These are phyloP conservation scores for Subanguina moxae DNA, from an alignment of 1,140 invertebrate genomes.

Conservation along the genomic window DNA sequence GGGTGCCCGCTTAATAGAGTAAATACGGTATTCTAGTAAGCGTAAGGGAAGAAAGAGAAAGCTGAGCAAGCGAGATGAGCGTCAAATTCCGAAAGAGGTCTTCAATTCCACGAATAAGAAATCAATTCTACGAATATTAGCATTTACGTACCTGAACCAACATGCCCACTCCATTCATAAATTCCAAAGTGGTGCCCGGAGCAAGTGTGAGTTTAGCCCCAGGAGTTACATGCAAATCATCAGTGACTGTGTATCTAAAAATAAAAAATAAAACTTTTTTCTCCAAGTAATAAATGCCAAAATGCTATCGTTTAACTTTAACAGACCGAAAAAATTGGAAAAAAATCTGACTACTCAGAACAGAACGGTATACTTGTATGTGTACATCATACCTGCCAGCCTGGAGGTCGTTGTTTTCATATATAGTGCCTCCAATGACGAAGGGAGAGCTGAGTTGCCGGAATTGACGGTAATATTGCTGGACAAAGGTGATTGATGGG, in stretches of 20 bases:
- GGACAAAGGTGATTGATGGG: conserved; percentile 46
- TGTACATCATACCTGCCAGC: conserved; percentile 65
- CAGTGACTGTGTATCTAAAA: conserved; percentile 75
- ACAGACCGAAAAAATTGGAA: no score
- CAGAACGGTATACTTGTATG: conserved; percentile 64
- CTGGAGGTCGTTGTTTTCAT: conserved; percentile 82
- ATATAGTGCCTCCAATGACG: conserved; percentile 63
- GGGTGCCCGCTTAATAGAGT: no score
- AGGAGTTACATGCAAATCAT: conserved; percentile 84
- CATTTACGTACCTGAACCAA: conserved; percentile 70
- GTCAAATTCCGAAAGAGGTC: no score
- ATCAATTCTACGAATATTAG: conserved; percentile 24
- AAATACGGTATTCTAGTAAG: no score
- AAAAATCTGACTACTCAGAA: no score
- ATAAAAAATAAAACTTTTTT: no score
- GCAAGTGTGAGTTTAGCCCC: conserved; percentile 75
- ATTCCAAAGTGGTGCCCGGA: conserved; percentile 76
- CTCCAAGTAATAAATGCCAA: no score
- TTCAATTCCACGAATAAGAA: no score
- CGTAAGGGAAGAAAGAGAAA: no score
- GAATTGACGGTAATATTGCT: conserved; percentile 55
- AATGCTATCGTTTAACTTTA: no score
- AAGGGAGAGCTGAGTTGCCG: conserved; percentile 43
- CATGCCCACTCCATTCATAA: conserved; percentile 84
- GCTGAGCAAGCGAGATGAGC: no score